Evolutionary conservation across 2,888 invertebrate genomes (phyloP).

Genomic region (Mimachlamys varia): DNA sequence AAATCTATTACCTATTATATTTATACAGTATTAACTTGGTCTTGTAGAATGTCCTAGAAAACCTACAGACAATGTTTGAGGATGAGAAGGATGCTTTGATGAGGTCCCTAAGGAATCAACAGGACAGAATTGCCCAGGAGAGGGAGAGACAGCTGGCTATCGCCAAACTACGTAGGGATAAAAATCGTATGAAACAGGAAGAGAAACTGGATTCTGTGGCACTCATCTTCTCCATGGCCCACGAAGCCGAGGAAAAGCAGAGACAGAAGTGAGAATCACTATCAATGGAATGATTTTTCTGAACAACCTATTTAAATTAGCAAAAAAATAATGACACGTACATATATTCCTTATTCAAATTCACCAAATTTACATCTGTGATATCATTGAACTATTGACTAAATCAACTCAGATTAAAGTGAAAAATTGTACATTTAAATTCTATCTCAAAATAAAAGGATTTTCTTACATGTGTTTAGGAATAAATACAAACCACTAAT

Average conservation of each 20-base stretch:
- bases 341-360: too few species aligned
- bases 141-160: slow-evolving; percentile 69
- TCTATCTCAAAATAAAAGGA: too few species aligned
- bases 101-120: slow-evolving; percentile 63
- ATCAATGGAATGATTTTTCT: not conserved
- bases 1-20: too few species aligned
- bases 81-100: slow-evolving; percentile 73
- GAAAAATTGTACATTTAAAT: too few species aligned
- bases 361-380: too few species aligned
- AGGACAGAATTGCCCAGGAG: slow-evolving; percentile 63
- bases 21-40: too few species aligned
- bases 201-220: slow-evolving; percentile 73
- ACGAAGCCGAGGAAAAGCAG: slow-evolving; percentile 60
- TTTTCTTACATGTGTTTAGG: too few species aligned
- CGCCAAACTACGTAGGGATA: slow-evolving; percentile 70
- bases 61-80: slow-evolving; percentile 71
- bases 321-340: too few species aligned
- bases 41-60: slow-evolving; percentile 72
- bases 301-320: not conserved
- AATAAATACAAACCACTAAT: too few species aligned
- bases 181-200: slow-evolving; percentile 67
- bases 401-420: too few species aligned
- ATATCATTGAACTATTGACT: too few species aligned
- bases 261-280: slow-evolving; percentile 61
- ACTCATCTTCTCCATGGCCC: slow-evolving; percentile 64